Evolutionary conservation across 1,140 invertebrate genomes (phyloP).

Genomic region (Aphis craccivora): DNA sequence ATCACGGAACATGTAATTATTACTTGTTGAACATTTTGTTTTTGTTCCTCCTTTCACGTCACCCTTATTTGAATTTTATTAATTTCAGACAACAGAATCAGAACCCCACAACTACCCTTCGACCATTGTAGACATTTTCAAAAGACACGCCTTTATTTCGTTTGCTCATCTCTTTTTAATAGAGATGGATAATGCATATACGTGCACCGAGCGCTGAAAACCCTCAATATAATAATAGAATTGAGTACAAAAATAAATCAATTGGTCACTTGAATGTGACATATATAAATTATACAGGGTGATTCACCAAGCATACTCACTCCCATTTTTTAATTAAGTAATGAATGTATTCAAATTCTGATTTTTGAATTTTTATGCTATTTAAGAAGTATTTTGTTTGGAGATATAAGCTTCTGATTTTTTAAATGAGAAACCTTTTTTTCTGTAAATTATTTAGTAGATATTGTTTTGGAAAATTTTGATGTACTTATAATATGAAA

Average conservation of each 20-base stretch:
- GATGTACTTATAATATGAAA: too few species aligned
- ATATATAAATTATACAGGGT: background rate
- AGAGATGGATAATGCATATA: background rate
- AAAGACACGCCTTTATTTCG: constrained; percentile 44
- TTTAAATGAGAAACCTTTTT: too few species aligned
- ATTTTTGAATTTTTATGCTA: too few species aligned
- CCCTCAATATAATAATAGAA: background rate
- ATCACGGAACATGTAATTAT: constrained; percentile 40
- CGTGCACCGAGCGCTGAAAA: background rate
- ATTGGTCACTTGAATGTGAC: background rate
- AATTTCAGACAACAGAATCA: constrained; percentile 32
- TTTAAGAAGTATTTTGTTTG: too few species aligned
- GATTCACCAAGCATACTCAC: too few species aligned
- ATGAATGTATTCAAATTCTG: too few species aligned
- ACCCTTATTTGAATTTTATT: constrained; percentile 38
- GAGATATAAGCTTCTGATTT: too few species aligned
- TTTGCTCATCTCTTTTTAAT: background rate
- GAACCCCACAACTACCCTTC: background rate
- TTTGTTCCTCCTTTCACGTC: background rate
- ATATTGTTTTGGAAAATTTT: too few species aligned
- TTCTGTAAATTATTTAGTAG: too few species aligned
- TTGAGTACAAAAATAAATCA: background rate
- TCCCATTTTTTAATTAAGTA: too few species aligned
- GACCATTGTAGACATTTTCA: constrained; percentile 39
- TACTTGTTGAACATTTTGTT: constrained; percentile 49